A percentile compares a stretch with the other conserved stretches of the same genome.
Evolutionary conservation across 1,140 invertebrate species (phyloP).

Genomic region (Solenopsis invicta): DNA sequence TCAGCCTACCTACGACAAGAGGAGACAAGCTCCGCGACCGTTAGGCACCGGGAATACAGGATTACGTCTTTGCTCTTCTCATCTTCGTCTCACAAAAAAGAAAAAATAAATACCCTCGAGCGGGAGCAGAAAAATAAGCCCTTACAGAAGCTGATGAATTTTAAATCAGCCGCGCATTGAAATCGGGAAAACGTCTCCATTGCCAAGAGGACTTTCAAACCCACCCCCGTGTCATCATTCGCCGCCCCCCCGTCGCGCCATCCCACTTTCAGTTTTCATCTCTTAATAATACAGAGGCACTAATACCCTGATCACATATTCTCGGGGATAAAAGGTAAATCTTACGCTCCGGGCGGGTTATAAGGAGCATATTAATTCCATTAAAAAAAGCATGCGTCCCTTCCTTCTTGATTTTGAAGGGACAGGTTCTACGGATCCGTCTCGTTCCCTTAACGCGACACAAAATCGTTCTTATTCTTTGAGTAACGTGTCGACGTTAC

Average conservation of each 20-base stretch:
- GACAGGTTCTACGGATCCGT: conserved; percentile 42
- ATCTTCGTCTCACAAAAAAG: conserved; percentile 65
- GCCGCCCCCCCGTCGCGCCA: conserved; percentile 21
- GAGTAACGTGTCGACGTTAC: background rate
- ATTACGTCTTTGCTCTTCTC: conserved; percentile 72
- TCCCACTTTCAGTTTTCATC: conserved; percentile 82
- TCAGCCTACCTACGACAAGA: conserved; percentile 63
- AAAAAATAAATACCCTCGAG: conserved; percentile 86
- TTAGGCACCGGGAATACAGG: conserved; percentile 73
- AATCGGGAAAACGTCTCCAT: conserved; percentile 84
- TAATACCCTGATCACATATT: conserved; percentile 87
- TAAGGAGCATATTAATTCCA: conserved; percentile 82
- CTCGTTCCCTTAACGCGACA: conserved; percentile 24
- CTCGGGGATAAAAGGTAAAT: conserved; percentile 85
- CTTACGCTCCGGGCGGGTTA: conserved; percentile 82
- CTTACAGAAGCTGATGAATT: conserved; percentile 87
- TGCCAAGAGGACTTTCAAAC: conserved; percentile 83
- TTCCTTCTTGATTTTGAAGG: conserved; percentile 41
- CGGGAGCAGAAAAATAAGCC: conserved; percentile 86
- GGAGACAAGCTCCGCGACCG: conserved; percentile 52
- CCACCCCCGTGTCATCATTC: conserved; percentile 56
- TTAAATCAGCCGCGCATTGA: conserved; percentile 86
- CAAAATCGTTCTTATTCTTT: conserved; percentile 61
- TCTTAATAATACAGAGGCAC: conserved; percentile 86
- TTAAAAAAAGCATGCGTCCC: conserved; percentile 75